Evolutionary conservation across 1,140 invertebrate species (phyloP).

Genomic region (Atta cephalotes): DNA sequence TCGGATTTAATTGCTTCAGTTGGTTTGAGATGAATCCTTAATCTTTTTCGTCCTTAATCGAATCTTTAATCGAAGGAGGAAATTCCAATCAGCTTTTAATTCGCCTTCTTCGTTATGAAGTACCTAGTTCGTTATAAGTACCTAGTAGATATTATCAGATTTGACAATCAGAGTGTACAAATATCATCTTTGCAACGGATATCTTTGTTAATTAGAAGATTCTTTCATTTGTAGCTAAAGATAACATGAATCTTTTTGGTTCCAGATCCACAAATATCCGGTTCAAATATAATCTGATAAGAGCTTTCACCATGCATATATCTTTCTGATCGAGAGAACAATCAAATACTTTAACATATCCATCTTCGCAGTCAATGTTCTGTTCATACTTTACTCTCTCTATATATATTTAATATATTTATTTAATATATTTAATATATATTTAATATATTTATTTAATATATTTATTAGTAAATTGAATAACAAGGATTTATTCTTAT

Average conservation of each 20-base stretch:
- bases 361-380: conserved; percentile 99
- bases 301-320: conserved; percentile 98
- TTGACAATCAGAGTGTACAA: conserved; percentile 92
- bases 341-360: conserved; percentile 98
- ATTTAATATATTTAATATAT: too few relatives aligned
- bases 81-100: conserved; percentile 99
- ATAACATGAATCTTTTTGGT: conserved; percentile 97
- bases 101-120: conserved; percentile 98
- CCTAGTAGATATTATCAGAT: conserved; percentile 97
- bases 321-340: conserved; percentile 95
- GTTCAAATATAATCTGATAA: conserved; percentile 99
- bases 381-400: conserved; percentile 98
- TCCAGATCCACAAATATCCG: conserved; percentile 87
- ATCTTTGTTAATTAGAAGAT: conserved; percentile 98
- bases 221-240: conserved; percentile 99
- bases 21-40: conserved; percentile 97
- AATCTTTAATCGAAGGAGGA: conserved; percentile 89
- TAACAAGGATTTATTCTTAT: conserved; percentile 96
- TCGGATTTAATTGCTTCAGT: too few relatives aligned
- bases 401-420: too few relatives aligned
- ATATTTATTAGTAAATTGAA: conserved; percentile 93
- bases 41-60: conserved; percentile 92
- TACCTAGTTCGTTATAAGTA: too few relatives aligned
- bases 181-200: conserved; percentile 98
- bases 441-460: too few relatives aligned